Percentiles rank a stretch among this genome's conserved stretches.
Evolutionary conservation across 1,140 invertebrate species (phyloP).

Genomic region (Zaprionus vittiger): DNA sequence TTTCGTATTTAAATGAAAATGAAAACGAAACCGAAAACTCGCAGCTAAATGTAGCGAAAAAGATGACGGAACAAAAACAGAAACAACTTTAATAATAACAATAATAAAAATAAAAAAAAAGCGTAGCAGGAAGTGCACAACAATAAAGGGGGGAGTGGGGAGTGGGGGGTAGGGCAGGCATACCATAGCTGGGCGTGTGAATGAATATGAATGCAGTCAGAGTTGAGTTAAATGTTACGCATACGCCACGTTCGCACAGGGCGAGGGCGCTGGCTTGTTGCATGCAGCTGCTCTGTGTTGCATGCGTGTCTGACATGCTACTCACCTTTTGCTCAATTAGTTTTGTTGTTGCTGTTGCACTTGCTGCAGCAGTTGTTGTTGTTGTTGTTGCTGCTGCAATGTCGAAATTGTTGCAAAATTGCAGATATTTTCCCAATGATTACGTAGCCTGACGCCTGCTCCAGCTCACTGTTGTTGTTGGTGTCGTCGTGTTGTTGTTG

Average conservation of each 20-base stretch:
- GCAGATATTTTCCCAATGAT: constrained; percentile 81
- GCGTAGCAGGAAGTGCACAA: constrained; percentile 58
- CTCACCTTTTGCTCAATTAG: constrained; percentile 81
- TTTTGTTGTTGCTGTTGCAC: constrained; percentile 51
- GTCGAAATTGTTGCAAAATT: constrained; percentile 81
- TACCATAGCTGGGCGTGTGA: constrained; percentile 41
- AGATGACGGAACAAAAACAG: not conserved
- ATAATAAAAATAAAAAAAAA: constrained; percentile 17
- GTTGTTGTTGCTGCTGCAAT: constrained; percentile 50
- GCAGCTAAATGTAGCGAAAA: constrained; percentile 11
- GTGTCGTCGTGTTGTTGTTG: constrained; percentile 20
- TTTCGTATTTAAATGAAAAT: constrained; percentile 68
- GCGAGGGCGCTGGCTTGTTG: constrained; percentile 43
- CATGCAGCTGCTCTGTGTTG: constrained; percentile 43
- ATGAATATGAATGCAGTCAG: constrained; percentile 55
- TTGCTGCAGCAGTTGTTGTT: constrained; percentile 28
- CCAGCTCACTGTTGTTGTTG: constrained; percentile 38
- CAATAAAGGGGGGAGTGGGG: constrained; percentile 16
- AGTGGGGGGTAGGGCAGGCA: not conserved
- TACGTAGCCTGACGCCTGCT: constrained; percentile 65
- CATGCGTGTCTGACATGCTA: constrained; percentile 71
- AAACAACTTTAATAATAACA: not conserved
- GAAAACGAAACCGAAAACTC: constrained; percentile 58
- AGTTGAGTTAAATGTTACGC: constrained; percentile 56
- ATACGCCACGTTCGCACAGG: constrained; percentile 52